A percentile compares a stretch with the other conserved stretches of the same genome.
These are phyloP conservation scores for Pachycephus smyrnensis DNA, from an alignment of 2,888 invertebrate species.

Conservation along the genomic window DNA sequence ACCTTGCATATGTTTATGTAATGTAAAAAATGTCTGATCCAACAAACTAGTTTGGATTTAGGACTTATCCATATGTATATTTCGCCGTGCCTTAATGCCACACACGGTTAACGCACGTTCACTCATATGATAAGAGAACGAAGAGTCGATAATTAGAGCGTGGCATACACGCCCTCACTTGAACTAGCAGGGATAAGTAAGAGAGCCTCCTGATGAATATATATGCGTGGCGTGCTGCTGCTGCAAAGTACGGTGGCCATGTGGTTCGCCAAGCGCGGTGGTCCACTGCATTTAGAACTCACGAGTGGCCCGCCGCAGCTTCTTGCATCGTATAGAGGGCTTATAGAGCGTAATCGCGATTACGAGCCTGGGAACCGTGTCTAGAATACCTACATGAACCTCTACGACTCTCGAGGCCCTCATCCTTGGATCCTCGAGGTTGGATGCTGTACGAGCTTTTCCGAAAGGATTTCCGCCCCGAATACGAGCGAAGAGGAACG, in stretches of 20 bases:
- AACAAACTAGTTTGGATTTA: neutral
- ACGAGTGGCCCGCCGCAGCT: conserved; percentile 43
- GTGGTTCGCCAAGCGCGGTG: conserved; percentile 43
- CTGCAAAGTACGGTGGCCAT: conserved; percentile 45
- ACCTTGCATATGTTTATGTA: neutral
- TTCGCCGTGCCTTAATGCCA: neutral
- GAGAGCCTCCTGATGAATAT: conserved; percentile 18
- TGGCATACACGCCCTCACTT: conserved; percentile 48
- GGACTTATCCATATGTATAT: neutral
- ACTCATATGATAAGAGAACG: conserved; percentile 35
- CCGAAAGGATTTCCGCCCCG: neutral
- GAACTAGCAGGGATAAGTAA: conserved; percentile 42
- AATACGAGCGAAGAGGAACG: neutral
- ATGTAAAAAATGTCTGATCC: neutral
- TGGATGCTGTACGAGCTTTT: neutral
- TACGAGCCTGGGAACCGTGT: conserved; percentile 55
- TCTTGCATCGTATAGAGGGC: neutral
- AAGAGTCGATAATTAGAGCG: conserved; percentile 54
- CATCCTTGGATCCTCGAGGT: neutral
- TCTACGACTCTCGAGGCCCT: neutral
- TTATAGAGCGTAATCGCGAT: conserved; percentile 43
- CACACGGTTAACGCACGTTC: neutral
- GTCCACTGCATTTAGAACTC: conserved; percentile 58
- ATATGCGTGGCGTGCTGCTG: conserved; percentile 15
- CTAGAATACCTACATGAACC: neutral